Evolutionary conservation across 2,797 vertebrate species (phyloP).

Genomic region (Serranus cabrilla): DNA sequence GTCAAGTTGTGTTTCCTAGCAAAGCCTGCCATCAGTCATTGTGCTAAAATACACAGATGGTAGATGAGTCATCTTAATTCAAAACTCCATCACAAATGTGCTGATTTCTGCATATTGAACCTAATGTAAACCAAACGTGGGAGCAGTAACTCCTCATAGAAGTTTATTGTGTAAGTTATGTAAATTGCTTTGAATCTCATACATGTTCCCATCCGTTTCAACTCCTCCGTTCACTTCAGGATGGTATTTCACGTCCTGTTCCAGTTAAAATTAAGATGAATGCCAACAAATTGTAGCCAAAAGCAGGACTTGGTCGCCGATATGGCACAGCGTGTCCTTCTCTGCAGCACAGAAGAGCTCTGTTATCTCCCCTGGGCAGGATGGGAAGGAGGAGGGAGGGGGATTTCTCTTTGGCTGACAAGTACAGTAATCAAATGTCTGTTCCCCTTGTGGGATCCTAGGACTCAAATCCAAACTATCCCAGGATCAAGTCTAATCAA

Average conservation of each 20-base stretch:
- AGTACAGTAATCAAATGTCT: slow-evolving; percentile 74
- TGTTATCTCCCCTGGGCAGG: slow-evolving; percentile 68
- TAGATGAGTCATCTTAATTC: background rate
- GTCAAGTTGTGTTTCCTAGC: slow-evolving; percentile 2
- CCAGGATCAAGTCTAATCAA: slow-evolving; percentile 60
- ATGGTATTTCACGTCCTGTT: slow-evolving; percentile 18
- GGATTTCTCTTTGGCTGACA: slow-evolving; percentile 63
- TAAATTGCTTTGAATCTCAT: background rate
- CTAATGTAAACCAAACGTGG: background rate
- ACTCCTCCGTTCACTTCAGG: background rate
- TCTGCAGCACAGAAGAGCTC: slow-evolving; percentile 55
- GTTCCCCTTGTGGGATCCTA: slow-evolving; percentile 55
- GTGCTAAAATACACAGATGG: background rate
- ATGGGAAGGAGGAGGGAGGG: slow-evolving; percentile 29
- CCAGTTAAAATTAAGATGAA: slow-evolving; percentile 19
- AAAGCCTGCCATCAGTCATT: background rate
- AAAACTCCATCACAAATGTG: background rate
- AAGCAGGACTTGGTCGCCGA: slow-evolving; percentile 34
- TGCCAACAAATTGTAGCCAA: slow-evolving; percentile 12
- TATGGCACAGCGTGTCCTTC: slow-evolving; percentile 31
- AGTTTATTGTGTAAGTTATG: background rate
- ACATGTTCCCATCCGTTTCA: background rate
- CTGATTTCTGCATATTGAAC: background rate
- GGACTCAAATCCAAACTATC: slow-evolving; percentile 59
- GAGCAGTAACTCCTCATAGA: background rate